A percentile compares a stretch with the other conserved stretches of the same genome.
Conservation (phyloP, 2,888 invertebrate genomes). For the Tetramorium bicarinatum region DNA sequence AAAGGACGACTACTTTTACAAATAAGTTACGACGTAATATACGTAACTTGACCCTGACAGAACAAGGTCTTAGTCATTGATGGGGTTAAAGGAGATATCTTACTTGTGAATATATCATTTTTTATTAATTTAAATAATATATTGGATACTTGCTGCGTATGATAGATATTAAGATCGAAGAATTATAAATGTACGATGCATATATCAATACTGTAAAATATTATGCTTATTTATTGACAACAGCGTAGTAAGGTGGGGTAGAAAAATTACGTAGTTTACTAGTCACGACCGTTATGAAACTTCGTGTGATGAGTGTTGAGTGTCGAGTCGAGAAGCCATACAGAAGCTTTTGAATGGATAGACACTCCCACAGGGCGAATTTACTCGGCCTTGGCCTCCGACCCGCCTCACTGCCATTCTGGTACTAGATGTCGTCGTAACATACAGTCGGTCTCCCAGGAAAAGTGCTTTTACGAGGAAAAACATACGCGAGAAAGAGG, state of each 20-base stretch:
- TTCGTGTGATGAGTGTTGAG: conserved; percentile 40
- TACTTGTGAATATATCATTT: neutral
- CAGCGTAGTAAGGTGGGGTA: neutral
- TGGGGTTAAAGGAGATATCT: neutral
- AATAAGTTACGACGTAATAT: conserved; percentile 9
- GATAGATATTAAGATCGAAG: neutral
- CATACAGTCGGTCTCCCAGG: conserved; percentile 12
- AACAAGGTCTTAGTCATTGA: conserved; percentile 8
- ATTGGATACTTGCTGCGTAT: neutral
- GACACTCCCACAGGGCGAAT: conserved; percentile 53
- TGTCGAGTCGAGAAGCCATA: conserved; percentile 35
- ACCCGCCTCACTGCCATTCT: conserved; percentile 67
- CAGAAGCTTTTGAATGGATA: conserved; percentile 62
- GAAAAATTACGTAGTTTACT: conserved; percentile 31
- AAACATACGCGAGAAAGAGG: conserved; percentile 30
- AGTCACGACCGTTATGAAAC: conserved; percentile 19
- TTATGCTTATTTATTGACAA: neutral
- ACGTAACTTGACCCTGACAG: neutral
- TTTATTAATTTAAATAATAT: neutral
- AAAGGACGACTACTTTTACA: conserved; percentile 6
- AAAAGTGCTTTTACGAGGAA: conserved; percentile 41
- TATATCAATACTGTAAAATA: neutral
- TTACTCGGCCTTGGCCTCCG: conserved; percentile 76
- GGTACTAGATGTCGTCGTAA: conserved; percentile 45
- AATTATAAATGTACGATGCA: neutral